Base-by-base conservation (phyloP, 2,888 invertebrate species). In the Patella pellucida region DNA sequence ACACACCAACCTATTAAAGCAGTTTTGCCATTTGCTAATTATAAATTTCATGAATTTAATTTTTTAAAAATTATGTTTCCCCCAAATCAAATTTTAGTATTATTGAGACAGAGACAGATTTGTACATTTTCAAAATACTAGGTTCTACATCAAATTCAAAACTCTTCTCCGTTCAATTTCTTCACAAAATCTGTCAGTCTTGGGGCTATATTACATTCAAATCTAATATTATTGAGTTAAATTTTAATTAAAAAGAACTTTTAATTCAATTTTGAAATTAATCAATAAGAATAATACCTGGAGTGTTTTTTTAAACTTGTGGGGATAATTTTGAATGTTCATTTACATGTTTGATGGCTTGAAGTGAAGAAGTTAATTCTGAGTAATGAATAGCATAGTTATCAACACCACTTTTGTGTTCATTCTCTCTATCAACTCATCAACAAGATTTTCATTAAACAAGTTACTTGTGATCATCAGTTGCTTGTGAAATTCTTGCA, bases 371-470 rank as follows among this genome's bases (percentile, higher is more conserved):
- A 23, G 62, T 62, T 62, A 62, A 62, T 62, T 62, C 62, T 23
- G 23, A 5, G 12, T 62, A 62, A 62, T 62, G 62, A 62, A 62
- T 23, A 62, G 23, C 12, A 19, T 19, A 23, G 62, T 62, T 62
- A 62, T 62, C 62, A 62, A 62, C 62, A 62, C 62, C 62, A 23
- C 62, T 23, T 23, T 62, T 23, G 19, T 62, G 62, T 62, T 62
- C 62, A 62, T 62, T 62, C 23, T 23, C 11, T 19, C 23, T 62
- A 62, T 62, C 62, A 62, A 62, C 19, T 62, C 19, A 62, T 62
- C 62, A 62, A 23, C 62, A 62, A 23, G 19, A 23, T 62, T 62
- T 62, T 62, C 62, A 62, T 62, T 62, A 62, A 62, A 62, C 62
- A 62, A 15, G n/a, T 62, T 23, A 14, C 62, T 23, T 23, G 19